These are phyloP conservation scores for Chaetorhynchus papuensis DNA, from an alignment of 2,113 vertebrate species.

Conservation along the genomic window DNA sequence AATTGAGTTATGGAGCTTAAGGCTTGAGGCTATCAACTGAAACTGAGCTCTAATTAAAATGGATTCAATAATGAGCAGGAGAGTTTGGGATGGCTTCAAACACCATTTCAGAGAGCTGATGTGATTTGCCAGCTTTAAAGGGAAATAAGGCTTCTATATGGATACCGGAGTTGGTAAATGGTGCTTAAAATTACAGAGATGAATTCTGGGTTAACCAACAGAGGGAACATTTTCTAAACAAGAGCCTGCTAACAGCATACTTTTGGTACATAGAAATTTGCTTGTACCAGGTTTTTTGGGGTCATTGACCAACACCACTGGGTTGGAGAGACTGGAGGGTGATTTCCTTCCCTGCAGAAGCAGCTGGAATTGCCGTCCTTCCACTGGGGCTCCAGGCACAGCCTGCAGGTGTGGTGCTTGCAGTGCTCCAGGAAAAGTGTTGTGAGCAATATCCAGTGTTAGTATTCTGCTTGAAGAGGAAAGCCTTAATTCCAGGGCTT, in stretches of 20 bases:
- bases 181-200: neutral
- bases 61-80: neutral
- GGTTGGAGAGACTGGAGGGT: neutral
- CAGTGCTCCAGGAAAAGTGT: rapidly evolving
- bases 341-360: neutral
- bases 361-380: neutral
- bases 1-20: conserved; percentile 34
- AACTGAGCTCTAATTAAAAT: conserved; percentile 64
- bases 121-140: neutral
- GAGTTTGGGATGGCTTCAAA: conserved; percentile 2
- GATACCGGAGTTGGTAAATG: neutral
- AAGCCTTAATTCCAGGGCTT: neutral
- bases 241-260: neutral
- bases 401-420: neutral
- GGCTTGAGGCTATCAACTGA: conserved; percentile 38
- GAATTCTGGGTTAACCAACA: neutral
- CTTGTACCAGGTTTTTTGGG: neutral
- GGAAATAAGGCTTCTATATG: neutral
- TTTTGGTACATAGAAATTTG: neutral
- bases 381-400: neutral
- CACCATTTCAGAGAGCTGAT: neutral
- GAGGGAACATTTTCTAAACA: neutral
- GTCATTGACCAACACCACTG: neutral
- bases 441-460: neutral
- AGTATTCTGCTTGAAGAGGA: neutral